Evolutionary conservation across 2,888 invertebrate species (phyloP).

Genomic region (Meghimatium bilineatum): DNA sequence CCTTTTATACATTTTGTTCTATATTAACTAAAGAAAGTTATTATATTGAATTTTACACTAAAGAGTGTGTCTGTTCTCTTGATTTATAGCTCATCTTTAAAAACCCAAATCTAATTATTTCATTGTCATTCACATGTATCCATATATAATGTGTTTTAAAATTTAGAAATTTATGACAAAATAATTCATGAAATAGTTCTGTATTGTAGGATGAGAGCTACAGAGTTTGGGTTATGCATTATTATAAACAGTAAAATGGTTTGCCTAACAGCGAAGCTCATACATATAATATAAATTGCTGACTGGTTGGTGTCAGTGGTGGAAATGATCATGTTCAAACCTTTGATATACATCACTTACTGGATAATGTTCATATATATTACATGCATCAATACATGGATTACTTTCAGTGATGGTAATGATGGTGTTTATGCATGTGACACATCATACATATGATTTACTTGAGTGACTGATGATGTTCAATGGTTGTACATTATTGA

Average conservation of each 20-base stretch:
- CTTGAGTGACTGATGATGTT: too few relatives aligned
- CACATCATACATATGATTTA: not conserved
- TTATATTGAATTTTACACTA: not conserved
- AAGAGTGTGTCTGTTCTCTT: not conserved
- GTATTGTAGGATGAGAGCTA: too few relatives aligned
- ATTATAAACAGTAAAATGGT: too few relatives aligned
- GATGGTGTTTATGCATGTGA: not conserved
- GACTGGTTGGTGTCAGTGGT: not conserved
- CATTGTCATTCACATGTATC: not conserved
- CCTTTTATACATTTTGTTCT: not conserved
- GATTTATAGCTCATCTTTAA: constrained; percentile 1
- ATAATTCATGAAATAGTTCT: too few relatives aligned
- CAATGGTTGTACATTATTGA: too few relatives aligned
- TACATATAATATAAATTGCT: too few relatives aligned
- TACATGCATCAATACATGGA: not conserved
- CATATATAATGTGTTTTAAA: too few relatives aligned
- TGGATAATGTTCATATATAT: not conserved
- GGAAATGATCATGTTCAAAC: not conserved
- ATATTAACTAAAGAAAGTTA: not conserved
- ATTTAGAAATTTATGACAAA: too few relatives aligned
- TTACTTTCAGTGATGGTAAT: not conserved
- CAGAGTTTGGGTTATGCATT: too few relatives aligned
- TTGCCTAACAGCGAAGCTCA: too few relatives aligned
- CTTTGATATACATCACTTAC: not conserved
- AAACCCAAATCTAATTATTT: not conserved